These are phyloP conservation scores for Cydia fagiglandana DNA, from an alignment of 1,140 invertebrate genomes.

Conservation along the genomic window DNA sequence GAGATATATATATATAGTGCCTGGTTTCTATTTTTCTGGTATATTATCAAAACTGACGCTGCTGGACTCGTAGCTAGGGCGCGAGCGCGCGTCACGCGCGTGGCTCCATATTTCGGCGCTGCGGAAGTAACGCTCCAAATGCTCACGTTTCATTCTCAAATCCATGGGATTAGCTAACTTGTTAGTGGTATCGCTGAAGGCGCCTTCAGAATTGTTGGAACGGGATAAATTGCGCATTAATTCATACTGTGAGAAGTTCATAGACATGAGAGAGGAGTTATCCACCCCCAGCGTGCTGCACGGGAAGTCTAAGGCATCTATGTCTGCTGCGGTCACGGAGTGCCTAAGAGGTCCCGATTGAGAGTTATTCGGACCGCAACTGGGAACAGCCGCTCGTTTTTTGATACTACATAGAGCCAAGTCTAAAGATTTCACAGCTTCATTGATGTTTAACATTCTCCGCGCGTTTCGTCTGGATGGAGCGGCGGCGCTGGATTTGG, in stretches of 20 bases:
- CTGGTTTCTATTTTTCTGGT: slow-evolving; percentile 40
- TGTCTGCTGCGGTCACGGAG: slow-evolving; percentile 36
- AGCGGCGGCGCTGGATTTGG: slow-evolving; percentile 46
- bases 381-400: slow-evolving; percentile 56
- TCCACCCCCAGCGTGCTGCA: slow-evolving; percentile 45
- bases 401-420: slow-evolving; percentile 56
- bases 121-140: slow-evolving; percentile 66
- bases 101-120: slow-evolving; percentile 63
- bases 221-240: slow-evolving; percentile 64
- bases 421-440: slow-evolving; percentile 58
- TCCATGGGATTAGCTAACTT: slow-evolving; percentile 44
- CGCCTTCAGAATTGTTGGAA: slow-evolving; percentile 58
- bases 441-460: slow-evolving; percentile 61
- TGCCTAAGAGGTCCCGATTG: slow-evolving; percentile 38
- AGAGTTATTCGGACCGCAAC: slow-evolving; percentile 38
- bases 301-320: slow-evolving; percentile 42
- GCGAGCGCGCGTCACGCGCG: slow-evolving; percentile 35
- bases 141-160: slow-evolving; percentile 54
- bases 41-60: slow-evolving; percentile 37
- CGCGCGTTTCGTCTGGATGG: slow-evolving; percentile 50
- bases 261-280: slow-evolving; percentile 59
- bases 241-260: slow-evolving; percentile 72
- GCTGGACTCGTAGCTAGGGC: slow-evolving; percentile 38
- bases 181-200: slow-evolving; percentile 56
- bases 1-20: background rate